Base-by-base conservation (phyloP, 2,888 invertebrate genomes). In the Morpho helenor region DNA sequence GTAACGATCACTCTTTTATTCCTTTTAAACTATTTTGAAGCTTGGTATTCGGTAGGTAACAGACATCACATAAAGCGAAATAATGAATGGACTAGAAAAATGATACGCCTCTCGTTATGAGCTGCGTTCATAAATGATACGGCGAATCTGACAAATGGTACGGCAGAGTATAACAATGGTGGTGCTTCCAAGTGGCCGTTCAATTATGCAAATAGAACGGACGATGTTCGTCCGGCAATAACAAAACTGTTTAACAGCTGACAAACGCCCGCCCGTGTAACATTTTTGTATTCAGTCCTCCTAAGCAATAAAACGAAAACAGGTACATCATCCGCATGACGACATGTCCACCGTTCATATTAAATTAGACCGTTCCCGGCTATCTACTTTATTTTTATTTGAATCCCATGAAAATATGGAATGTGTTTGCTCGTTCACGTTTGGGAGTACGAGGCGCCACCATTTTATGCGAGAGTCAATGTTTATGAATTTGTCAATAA, bases 141-240 rank as follows among this genome's bases (percentile, higher is more conserved):
- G 73, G 78, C 82, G 80, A 88, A 89, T 90, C 89, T 89, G 88
- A 88, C 90, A 89, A 90, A 90, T 89, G 90, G 86, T 78, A 82
- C 83, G 90, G 87, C 85, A 83, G 80, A 88, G 81, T 86, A 87
- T 90, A 90, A 90, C 90, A 90, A 90, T 86, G 89, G 80, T 84
- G 84, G 87, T 84, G 83, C 78, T 79, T 87, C 84, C 82, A 87
- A 89, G 88, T 89, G 87, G 82, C 82, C 86, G 86, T 91, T 91
- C 90, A 91, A 91, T 91, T 91, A 91, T 91, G 91, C 89, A 91
- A 91, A 91, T 91, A 84, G 84, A 79, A 83, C 79, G 80, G 67
- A 76, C 84, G 76, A 83, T 84, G 84, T 82, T 80, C 82, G 83
- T 82, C 85, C 83, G 74, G 82, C 84, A 84, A 88, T 88, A 89